These are phyloP conservation scores for Ploceus nigricollis DNA, from an alignment of 2,113 vertebrate genomes.

Conservation along the genomic window DNA sequence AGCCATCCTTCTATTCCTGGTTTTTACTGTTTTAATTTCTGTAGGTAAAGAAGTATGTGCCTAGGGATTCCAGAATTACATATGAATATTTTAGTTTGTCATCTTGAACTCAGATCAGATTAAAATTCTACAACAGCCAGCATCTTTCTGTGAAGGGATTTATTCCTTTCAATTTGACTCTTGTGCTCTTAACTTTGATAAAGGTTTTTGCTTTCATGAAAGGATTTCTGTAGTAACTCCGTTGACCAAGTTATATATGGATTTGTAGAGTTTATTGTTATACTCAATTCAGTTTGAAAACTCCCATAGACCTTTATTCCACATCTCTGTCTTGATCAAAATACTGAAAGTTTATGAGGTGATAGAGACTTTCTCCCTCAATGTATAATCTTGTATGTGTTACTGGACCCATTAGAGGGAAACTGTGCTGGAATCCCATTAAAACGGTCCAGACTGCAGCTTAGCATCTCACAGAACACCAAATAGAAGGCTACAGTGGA, in stretches of 20 bases:
- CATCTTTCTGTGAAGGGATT: background rate
- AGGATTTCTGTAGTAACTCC: background rate
- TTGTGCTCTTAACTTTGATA: background rate
- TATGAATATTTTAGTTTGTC: background rate
- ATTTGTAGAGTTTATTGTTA: background rate
- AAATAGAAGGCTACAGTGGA: rapidly evolving
- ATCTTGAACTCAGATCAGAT: background rate
- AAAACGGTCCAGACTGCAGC: background rate
- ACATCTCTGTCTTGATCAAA: background rate
- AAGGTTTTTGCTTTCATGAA: background rate
- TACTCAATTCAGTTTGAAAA: background rate
- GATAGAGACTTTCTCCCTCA: background rate
- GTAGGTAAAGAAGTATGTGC: background rate
- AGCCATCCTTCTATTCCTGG: background rate
- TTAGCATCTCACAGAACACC: background rate
- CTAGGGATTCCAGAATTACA: background rate
- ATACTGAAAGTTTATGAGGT: background rate
- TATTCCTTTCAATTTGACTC: background rate
- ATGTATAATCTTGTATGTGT: background rate
- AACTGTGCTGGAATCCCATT: background rate
- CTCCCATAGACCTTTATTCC: background rate
- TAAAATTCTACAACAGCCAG: background rate
- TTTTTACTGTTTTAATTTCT: background rate
- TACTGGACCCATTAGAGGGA: background rate
- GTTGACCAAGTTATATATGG: background rate